Evolutionary conservation across 2,888 invertebrate genomes (phyloP), one percentile per base, ranked within the genome.

Genomic region (Caenorhabditis angaria): DNA sequence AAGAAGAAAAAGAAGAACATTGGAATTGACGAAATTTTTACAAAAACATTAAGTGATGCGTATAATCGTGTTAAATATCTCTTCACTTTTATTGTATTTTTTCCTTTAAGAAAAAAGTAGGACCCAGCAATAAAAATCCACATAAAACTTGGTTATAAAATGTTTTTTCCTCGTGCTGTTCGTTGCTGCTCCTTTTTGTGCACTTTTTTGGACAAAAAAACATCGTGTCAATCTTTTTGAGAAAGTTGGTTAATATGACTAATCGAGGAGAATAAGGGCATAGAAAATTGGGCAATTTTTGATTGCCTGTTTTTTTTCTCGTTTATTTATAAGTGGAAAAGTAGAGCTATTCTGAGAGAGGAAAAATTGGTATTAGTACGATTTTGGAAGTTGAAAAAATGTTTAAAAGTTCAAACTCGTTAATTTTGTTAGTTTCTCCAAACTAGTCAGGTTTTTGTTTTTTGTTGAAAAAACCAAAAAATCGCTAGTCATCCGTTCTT

Each of bases 41-140:
- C 41, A 41, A 41, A 41, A 41, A 41, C 41, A 41, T 18, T 18
- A 41, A 41, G 18, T 41, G 41, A 41, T 12, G 41, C 41, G 41
- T 41, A 41, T 41, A 41, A 41, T 41, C 41, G 41, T 41, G 41
- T 41, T 41, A 41, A 41, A 41, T 41, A 41, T 41, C 41, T 41
- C 14, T 41, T 41, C 41, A 12, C 41, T 14, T 41, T 18, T 3
- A 14, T 18, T 12, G 10, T 41, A 18, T 41, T 41, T 32, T 32
- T 5, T 5, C 32, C 32, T 5, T 32, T 32, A 32, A 8, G 41
- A 41, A 41, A 41, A 18, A 41, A 41, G 41, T 41, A 41, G 14
- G 18, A 18, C 3, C 41, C 18, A 41, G 41, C 41, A 2, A 41
- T 41, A 41, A 41, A 41, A 41, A 41, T 41, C 41, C 41, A 18